Conservation (phyloP, 2,888 invertebrate genomes). For the Drosophila multiciliata region DNA sequence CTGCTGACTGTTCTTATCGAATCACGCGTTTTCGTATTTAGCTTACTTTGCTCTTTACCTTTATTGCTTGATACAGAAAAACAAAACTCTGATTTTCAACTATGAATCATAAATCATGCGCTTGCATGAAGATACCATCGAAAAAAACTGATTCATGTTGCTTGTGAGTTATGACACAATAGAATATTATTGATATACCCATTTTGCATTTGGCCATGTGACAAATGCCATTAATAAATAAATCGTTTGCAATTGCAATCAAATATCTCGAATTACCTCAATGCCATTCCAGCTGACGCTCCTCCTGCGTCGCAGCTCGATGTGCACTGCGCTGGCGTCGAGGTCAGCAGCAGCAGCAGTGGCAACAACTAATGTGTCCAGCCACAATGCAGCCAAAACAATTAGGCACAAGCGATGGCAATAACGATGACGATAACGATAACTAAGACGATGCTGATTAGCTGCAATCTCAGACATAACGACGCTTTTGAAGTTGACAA, state of each 20-base stretch:
- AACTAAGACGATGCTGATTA: conserved; percentile 39
- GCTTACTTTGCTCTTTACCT: not conserved
- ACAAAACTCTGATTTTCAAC: not conserved
- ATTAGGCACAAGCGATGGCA: conserved; percentile 58
- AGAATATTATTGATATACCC: not conserved
- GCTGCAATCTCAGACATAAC: conserved; percentile 52
- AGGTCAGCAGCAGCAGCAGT: conserved; percentile 8
- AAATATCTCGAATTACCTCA: conserved; percentile 75
- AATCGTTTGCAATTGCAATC: conserved; percentile 19
- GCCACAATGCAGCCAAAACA: conserved; percentile 61
- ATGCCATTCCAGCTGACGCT: conserved; percentile 82
- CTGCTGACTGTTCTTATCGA: conserved; percentile 46
- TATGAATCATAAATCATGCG: not conserved
- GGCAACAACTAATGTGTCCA: conserved; percentile 44
- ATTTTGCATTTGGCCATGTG: conserved; percentile 23
- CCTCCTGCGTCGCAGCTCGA: conserved; percentile 82
- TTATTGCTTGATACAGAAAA: not conserved
- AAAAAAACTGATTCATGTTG: conserved; percentile 23
- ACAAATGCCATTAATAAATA: conserved; percentile 40
- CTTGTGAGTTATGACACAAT: conserved; percentile 3
- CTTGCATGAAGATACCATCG: conserved; percentile 3
- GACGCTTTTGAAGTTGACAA: conserved; percentile 49
- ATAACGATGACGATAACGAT: conserved; percentile 33
- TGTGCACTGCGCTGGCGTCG: conserved; percentile 60
- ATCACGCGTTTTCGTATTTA: conserved; percentile 29